Conservation (phyloP, 2,888 invertebrate genomes). For the Erpobdella octoculata region DNA sequence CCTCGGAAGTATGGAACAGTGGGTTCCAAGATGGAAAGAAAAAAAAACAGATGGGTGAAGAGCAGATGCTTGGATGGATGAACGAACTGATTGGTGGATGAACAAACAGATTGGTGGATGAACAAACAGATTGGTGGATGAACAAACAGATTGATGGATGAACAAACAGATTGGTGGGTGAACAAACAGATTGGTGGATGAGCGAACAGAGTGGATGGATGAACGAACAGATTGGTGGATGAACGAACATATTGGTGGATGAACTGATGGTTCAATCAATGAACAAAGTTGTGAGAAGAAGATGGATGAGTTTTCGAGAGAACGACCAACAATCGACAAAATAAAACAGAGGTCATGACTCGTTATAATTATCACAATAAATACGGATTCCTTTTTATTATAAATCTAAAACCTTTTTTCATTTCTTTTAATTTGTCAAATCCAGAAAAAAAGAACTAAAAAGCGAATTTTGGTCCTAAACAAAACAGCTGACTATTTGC, state of each 20-base stretch:
- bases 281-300: not conserved
- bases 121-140: not conserved
- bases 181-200: not conserved
- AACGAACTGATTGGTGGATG: too few relatives aligned
- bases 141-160: not conserved
- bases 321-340: not conserved
- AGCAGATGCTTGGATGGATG: too few relatives aligned
- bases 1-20: too few relatives aligned
- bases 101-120: not conserved
- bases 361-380: not conserved
- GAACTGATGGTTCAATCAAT: not conserved
- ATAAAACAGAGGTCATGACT: not conserved
- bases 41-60: too few relatives aligned
- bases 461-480: too few relatives aligned
- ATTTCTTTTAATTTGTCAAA: too few relatives aligned
- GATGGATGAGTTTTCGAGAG: not conserved
- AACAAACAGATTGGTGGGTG: not conserved
- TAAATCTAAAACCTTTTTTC: too few relatives aligned
- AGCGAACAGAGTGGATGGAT: not conserved
- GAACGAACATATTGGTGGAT: not conserved
- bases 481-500: too few relatives aligned
- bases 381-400: not conserved
- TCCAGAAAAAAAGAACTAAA: not conserved
- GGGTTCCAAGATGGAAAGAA: too few relatives aligned
- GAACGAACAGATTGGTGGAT: not conserved